Base-by-base conservation (phyloP, 2,797 vertebrate species). In the Melanotaenia nigrans region DNA sequence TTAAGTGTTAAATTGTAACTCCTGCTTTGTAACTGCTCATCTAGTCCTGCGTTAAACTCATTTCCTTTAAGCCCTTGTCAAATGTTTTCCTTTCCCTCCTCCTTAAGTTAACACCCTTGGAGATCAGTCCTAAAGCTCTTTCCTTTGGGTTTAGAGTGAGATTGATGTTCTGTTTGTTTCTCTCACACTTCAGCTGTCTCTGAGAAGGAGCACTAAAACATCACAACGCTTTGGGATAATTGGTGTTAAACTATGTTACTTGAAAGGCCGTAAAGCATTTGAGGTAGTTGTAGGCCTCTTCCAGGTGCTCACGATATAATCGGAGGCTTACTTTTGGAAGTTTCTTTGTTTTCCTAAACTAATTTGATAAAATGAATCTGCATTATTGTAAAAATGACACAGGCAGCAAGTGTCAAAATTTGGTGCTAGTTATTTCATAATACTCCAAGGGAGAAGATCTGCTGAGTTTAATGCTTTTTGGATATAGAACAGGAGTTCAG, bases 151-250 rank as follows among this genome's bases (percentile, higher is more conserved):
- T 85, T 74, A 75, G 40, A 83, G 71, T 73, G 81, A 90, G 81
- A 88, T 85, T 89, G 90, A 89, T 86, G 83, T 79, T 90, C 55
- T 86, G 84, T 90, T 90, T 87, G 83, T 90, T 88, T 85, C 85
- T 78, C 81, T 75, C 81, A 78, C 76, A 69, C 85, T 78, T 79
- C n/a, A 58, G 70, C 78, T 68, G 63, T 85, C 78, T 78, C 79
- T 25, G 63, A 74, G 64, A 78, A 51, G 75, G 85, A 55, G 54
- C 81, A 70, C 45, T 75, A n/a, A 77, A 81, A 84, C 77, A 81
- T 80, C 75, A 85, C 59, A 56, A 74, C 61, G 7, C 28, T 61
- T 28, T 22, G n/a, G 61, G 73, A 51, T 85, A 74, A 80, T 78
- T 83, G 75, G 36, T 75, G 66, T 84, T 86, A 80, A 85, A 71